Percentiles rank a stretch among this genome's conserved stretches.
Evolutionary conservation across 2,113 vertebrate genomes (phyloP).

Genomic region (Malurus elegans): DNA sequence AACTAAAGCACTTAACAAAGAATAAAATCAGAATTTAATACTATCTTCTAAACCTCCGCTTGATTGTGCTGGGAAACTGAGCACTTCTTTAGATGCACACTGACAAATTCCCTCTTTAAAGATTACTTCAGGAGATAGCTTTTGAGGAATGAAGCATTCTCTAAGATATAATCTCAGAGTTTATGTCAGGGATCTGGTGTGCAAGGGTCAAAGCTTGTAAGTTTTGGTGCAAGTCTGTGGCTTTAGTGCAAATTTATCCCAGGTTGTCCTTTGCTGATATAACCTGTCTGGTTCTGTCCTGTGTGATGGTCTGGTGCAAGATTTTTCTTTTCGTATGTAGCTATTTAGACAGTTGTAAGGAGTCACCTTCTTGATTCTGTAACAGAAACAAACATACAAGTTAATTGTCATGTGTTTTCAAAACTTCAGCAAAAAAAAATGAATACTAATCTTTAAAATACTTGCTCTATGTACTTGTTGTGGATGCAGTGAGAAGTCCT

Average conservation of each 20-base stretch:
- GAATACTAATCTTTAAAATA: neutral
- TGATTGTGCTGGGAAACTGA: neutral
- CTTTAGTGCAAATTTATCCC: neutral
- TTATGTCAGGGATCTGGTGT: neutral
- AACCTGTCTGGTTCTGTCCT: neutral
- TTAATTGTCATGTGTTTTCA: neutral
- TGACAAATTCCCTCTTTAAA: neutral
- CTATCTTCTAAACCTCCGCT: neutral
- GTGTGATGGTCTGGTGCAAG: neutral
- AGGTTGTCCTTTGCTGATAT: neutral
- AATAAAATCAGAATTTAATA: neutral
- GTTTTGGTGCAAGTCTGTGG: accelerated
- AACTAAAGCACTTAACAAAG: neutral
- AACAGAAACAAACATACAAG: neutral
- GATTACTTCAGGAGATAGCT: neutral
- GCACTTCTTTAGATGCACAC: neutral
- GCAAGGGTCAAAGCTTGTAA: neutral
- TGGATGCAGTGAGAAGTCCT: neutral
- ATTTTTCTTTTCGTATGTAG: neutral
- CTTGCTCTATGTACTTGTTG: neutral
- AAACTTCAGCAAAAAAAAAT: neutral
- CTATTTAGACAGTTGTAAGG: neutral
- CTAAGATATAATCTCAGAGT: neutral
- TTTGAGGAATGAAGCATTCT: neutral
- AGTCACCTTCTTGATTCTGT: neutral